A percentile compares a stretch with the other conserved stretches of the same genome.
phyloP scores from a whole-genome alignment of 1,140 invertebrate species.

The Drosophila busckii region DNA sequence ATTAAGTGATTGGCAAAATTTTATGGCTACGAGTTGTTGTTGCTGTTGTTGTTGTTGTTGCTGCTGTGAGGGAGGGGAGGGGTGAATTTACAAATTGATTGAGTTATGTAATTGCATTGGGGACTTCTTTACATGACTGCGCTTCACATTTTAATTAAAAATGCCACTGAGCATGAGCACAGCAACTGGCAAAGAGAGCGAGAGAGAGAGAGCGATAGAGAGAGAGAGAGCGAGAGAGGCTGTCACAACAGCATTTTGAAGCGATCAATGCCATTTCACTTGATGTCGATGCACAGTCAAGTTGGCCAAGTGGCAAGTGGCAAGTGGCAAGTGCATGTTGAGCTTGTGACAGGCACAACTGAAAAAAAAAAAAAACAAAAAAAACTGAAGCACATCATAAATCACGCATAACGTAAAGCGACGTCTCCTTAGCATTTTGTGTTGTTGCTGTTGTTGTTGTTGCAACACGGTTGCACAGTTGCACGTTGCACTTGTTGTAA shows the following conservation, averaged over 20 bases:
- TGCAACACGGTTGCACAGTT: too few species aligned
- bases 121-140: constrained; percentile 55
- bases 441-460: neutral
- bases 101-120: constrained; percentile 69
- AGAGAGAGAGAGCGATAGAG: neutral
- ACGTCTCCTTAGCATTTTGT: constrained; percentile 63
- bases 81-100: constrained; percentile 67
- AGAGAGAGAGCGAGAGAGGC: neutral
- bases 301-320: too few species aligned
- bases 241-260: constrained; percentile 63
- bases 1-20: constrained; percentile 46
- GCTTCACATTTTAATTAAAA: constrained; percentile 74
- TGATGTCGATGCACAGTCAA: constrained; percentile 52
- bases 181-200: neutral
- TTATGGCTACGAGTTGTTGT: constrained; percentile 22
- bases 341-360: neutral
- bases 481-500: constrained; percentile 67
- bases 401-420: constrained; percentile 43
- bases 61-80: constrained; percentile 25
- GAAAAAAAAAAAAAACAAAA: too few species aligned
- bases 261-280: constrained; percentile 72
- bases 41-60: constrained; percentile 3
- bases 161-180: constrained; percentile 6
- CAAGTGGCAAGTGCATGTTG: constrained; percentile 20
- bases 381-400: constrained; percentile 74